Evolutionary conservation across 2,113 vertebrate genomes (phyloP).

Genomic region (Ammodytes marinus): DNA sequence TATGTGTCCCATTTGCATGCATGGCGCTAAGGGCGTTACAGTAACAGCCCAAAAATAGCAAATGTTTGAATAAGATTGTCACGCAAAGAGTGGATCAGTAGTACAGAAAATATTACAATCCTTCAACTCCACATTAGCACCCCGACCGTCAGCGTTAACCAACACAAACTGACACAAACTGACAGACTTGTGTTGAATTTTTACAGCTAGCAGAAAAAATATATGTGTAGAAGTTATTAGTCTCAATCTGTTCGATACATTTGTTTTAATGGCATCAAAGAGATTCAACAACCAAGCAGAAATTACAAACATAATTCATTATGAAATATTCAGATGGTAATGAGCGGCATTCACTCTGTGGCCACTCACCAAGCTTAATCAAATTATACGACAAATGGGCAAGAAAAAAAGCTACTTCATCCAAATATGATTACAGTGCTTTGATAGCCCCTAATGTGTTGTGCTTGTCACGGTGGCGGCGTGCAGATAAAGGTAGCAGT

Average conservation of each 20-base stretch:
- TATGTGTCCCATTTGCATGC: background rate
- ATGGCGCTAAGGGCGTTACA: background rate
- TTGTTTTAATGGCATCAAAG: constrained; percentile 44
- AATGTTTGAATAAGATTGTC: background rate
- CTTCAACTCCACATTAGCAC: background rate
- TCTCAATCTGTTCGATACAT: constrained; percentile 29
- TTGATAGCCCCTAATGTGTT: constrained; percentile 65
- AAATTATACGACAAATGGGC: constrained; percentile 60
- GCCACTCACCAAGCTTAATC: constrained; percentile 61
- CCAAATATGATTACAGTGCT: constrained; percentile 60
- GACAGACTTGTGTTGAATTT: background rate
- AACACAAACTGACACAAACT: background rate
- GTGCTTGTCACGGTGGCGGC: constrained; percentile 50
- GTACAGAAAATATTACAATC: background rate
- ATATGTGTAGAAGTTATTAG: constrained; percentile 43
- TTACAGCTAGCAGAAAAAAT: background rate
- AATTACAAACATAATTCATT: constrained; percentile 56
- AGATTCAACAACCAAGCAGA: constrained; percentile 30
- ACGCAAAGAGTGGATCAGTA: background rate
- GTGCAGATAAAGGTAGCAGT: constrained; percentile 53
- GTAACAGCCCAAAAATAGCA: background rate
- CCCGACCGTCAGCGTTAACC: too few relatives aligned
- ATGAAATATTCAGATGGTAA: constrained; percentile 69
- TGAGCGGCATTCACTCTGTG: constrained; percentile 44
- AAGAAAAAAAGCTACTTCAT: constrained; percentile 28